A percentile compares a stretch with the other conserved stretches of the same genome.
These are phyloP conservation scores for Dryocosmus kuriphilus DNA, from an alignment of 2,888 invertebrate genomes.

Conservation along the genomic window DNA sequence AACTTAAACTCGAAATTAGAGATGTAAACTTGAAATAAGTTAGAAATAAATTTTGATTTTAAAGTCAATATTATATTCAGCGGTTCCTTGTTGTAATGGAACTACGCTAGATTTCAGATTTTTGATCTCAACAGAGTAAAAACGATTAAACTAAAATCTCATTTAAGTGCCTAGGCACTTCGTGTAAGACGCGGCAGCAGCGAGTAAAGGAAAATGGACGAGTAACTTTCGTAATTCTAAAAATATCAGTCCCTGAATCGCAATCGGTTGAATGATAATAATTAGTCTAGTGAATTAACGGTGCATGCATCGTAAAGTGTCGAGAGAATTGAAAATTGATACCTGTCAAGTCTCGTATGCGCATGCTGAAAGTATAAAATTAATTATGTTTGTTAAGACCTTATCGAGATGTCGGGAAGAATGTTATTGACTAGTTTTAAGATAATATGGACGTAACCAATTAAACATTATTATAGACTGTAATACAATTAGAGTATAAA, in stretches of 20 bases:
- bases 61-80: neutral
- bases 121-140: neutral
- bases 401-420: conserved; percentile 6
- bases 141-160: neutral
- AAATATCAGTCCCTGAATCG: conserved; percentile 28
- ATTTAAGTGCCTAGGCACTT: conserved; percentile 36
- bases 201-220: neutral
- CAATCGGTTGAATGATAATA: conserved; percentile 31
- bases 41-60: neutral
- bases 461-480: conserved; percentile 26
- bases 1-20: neutral
- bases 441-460: conserved; percentile 20
- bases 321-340: conserved; percentile 24
- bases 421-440: conserved; percentile 41
- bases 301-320: conserved; percentile 31
- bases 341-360: conserved; percentile 14
- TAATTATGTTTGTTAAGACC: conserved; percentile 33
- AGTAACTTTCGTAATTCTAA: conserved; percentile 17
- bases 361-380: conserved; percentile 39
- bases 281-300: conserved; percentile 29
- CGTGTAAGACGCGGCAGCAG: conserved; percentile 1
- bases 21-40: neutral
- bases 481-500: conserved; percentile 27
- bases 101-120: neutral
- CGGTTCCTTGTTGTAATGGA: neutral